These are phyloP conservation scores for Moxostoma hubbsi DNA, from an alignment of 2,797 vertebrate genomes.

Conservation along the genomic window DNA sequence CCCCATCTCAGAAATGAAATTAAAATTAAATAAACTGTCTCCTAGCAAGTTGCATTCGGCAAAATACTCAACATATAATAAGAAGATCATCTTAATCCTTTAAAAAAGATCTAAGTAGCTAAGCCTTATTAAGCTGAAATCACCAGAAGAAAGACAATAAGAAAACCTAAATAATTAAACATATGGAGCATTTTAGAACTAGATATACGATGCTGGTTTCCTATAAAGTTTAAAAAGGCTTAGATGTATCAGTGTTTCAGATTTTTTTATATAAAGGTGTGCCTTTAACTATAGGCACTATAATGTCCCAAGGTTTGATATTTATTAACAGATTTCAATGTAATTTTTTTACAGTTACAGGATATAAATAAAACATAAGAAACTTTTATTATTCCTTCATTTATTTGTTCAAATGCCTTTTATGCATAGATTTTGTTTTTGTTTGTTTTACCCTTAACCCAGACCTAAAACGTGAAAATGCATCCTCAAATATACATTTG, in stretches of 20 bases:
- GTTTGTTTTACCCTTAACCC: too few relatives aligned
- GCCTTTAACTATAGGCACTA: too few relatives aligned
- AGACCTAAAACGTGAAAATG: too few relatives aligned
- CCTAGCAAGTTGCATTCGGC: neutral
- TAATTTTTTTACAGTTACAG: neutral
- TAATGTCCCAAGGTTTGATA: too few relatives aligned
- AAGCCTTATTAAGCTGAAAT: constrained; percentile 18
- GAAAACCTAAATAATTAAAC: constrained; percentile 13
- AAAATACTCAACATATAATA: constrained; percentile 22
- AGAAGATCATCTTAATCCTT: constrained; percentile 38
- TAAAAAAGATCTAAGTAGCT: constrained; percentile 44
- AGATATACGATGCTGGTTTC: neutral
- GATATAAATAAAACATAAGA: too few relatives aligned
- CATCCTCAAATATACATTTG: too few relatives aligned
- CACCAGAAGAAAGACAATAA: constrained; percentile 27
- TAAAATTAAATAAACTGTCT: neutral
- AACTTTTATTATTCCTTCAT: too few relatives aligned
- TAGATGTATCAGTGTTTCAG: neutral
- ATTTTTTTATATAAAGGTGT: neutral
- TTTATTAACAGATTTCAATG: neutral
- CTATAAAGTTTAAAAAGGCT: neutral
- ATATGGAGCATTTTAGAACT: neutral
- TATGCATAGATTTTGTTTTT: too few relatives aligned
- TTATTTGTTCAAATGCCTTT: too few relatives aligned
- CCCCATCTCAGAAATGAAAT: constrained; percentile 1